phyloP scores from a whole-genome alignment of 2,113 vertebrate genomes.

The Poecilia latipinna region DNA sequence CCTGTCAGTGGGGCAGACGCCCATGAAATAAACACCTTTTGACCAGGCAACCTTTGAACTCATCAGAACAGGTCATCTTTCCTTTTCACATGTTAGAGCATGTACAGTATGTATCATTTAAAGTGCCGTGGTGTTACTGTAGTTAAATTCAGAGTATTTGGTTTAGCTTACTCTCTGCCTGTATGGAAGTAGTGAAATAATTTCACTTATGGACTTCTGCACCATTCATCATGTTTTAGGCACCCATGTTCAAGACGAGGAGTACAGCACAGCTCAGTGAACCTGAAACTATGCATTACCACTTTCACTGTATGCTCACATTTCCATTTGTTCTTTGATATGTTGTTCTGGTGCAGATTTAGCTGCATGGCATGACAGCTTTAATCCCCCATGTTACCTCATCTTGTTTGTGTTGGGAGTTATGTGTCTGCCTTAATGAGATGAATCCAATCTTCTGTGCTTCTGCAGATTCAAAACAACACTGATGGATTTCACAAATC shows the following conservation, averaged over 20 bases:
- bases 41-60: constrained; percentile 64
- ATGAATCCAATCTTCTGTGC: constrained; percentile 63
- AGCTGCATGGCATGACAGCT: constrained; percentile 29
- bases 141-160: constrained; percentile 66
- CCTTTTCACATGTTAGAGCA: not conserved
- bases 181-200: constrained; percentile 45
- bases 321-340: constrained; percentile 43
- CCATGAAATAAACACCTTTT: constrained; percentile 73
- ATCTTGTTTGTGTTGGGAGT: constrained; percentile 57
- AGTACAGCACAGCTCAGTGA: constrained; percentile 53
- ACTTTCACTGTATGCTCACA: constrained; percentile 40
- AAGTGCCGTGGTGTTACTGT: not conserved
- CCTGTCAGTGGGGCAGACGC: constrained; percentile 58
- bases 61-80: constrained; percentile 39
- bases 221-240: constrained; percentile 62
- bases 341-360: constrained; percentile 37
- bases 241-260: constrained; percentile 23
- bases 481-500: constrained; percentile 65
- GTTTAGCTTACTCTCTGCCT: constrained; percentile 65
- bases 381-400: constrained; percentile 60
- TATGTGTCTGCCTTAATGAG: constrained; percentile 53
- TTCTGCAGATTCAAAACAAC: constrained; percentile 49
- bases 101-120: not conserved
- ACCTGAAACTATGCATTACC: constrained; percentile 45
- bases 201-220: constrained; percentile 31